A percentile compares a stretch with the other conserved stretches of the same genome.
phyloP scores from a whole-genome alignment of 2,888 invertebrate genomes.

The Conistra vaccinii region DNA sequence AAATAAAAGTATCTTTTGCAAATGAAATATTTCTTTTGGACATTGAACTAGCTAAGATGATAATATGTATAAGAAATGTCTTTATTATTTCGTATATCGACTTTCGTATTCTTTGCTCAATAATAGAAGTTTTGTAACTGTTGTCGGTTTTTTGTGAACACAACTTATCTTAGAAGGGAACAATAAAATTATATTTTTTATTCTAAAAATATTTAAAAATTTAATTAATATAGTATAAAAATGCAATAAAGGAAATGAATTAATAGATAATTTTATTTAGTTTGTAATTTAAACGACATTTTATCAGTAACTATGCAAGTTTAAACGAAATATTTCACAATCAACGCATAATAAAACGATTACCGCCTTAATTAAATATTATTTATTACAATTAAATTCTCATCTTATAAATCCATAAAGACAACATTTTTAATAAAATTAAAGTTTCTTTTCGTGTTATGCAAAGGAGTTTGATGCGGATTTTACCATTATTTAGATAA shows the following conservation, averaged over 20 bases:
- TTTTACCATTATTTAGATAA: too few relatives aligned
- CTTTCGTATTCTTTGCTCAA: not conserved
- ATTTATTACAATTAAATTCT: not conserved
- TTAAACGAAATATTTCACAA: not conserved
- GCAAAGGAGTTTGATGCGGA: too few relatives aligned
- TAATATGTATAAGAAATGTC: not conserved
- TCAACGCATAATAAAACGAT: not conserved
- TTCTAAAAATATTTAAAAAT: too few relatives aligned
- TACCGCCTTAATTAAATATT: not conserved
- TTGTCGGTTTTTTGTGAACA: not conserved
- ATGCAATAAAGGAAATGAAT: too few relatives aligned
- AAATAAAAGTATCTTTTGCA: not conserved
- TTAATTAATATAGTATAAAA: too few relatives aligned
- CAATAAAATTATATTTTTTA: too few relatives aligned
- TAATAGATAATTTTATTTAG: not conserved
- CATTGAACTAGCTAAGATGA: too few relatives aligned
- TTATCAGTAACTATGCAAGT: not conserved
- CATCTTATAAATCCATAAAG: constrained; percentile 10
- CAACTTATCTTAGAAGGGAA: too few relatives aligned
- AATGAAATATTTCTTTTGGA: not conserved
- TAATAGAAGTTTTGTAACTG: not conserved
- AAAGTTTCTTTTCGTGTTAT: too few relatives aligned
- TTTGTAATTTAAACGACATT: not conserved
- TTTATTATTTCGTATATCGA: not conserved
- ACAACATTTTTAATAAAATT: not conserved